phyloP scores from a whole-genome alignment of 2,113 vertebrate genomes.

The Scartelaos histophorus region DNA sequence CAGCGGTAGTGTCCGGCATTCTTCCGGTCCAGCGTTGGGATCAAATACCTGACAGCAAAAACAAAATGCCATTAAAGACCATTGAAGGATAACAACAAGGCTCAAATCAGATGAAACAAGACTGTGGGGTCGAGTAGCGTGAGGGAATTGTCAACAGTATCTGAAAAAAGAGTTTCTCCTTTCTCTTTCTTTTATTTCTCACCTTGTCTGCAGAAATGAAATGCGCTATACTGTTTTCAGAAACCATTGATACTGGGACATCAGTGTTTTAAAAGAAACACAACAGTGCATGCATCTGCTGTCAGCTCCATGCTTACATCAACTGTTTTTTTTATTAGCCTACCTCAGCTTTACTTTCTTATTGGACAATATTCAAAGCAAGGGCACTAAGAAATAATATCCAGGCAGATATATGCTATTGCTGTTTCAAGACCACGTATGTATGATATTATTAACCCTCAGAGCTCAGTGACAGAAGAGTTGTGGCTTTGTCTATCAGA shows the following conservation, averaged over 20 bases:
- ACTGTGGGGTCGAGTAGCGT: neutral
- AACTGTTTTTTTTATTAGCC: neutral
- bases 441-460: too few species aligned
- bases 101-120: neutral
- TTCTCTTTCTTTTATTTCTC: neutral
- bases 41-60: conserved; percentile 85
- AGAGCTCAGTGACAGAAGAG: too few species aligned
- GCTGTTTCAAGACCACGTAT: neutral
- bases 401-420: neutral
- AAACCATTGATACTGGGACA: neutral
- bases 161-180: neutral
- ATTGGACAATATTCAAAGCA: neutral
- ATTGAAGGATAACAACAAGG: neutral
- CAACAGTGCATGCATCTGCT: neutral
- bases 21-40: conserved; percentile 89
- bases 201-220: conserved; percentile 4
- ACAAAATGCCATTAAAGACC: conserved; percentile 47
- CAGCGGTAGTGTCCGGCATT: conserved; percentile 96
- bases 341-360: neutral
- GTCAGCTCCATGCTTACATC: neutral
- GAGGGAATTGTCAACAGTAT: neutral
- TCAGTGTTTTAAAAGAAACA: neutral
- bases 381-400: neutral
- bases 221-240: neutral
- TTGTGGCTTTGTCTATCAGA: too few species aligned